phyloP scores from a whole-genome alignment of 2,797 vertebrate species.

The Tapera naevia region DNA sequence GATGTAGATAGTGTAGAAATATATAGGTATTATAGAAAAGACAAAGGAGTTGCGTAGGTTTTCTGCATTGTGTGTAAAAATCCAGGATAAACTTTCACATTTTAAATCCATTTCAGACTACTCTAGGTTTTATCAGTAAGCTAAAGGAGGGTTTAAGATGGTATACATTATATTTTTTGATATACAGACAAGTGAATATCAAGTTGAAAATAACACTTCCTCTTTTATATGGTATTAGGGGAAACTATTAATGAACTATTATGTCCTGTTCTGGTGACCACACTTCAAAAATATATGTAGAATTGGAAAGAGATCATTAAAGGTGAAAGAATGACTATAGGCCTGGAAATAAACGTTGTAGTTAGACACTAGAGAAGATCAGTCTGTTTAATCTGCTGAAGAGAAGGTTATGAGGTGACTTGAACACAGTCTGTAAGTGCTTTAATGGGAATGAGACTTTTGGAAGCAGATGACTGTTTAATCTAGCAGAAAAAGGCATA shows the following conservation, averaged over 20 bases:
- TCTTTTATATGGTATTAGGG: neutral
- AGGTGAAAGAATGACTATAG: neutral
- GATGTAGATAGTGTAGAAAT: neutral
- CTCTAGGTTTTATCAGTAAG: neutral
- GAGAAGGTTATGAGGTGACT: slow-evolving; percentile 21
- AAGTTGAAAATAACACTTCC: neutral
- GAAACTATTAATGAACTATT: neutral
- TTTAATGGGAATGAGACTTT: slow-evolving; percentile 17
- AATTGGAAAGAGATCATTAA: neutral
- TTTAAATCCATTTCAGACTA: neutral
- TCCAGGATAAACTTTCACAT: neutral
- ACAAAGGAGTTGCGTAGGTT: rapidly evolving
- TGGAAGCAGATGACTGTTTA: slow-evolving; percentile 19
- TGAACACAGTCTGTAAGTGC: neutral
- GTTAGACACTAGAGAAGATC: neutral
- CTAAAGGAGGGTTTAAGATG: neutral
- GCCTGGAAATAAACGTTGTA: neutral
- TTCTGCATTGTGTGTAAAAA: neutral
- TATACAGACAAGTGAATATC: neutral
- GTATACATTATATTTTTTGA: neutral
- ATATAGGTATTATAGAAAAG: neutral
- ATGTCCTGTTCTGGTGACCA: neutral
- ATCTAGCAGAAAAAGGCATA: slow-evolving; percentile 37
- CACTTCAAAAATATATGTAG: neutral
- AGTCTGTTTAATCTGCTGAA: slow-evolving; percentile 27